Percentiles rank a stretch among this genome's conserved stretches.
Evolutionary conservation across 2,888 invertebrate genomes (phyloP).

Genomic region (Drosophila aldrichi): DNA sequence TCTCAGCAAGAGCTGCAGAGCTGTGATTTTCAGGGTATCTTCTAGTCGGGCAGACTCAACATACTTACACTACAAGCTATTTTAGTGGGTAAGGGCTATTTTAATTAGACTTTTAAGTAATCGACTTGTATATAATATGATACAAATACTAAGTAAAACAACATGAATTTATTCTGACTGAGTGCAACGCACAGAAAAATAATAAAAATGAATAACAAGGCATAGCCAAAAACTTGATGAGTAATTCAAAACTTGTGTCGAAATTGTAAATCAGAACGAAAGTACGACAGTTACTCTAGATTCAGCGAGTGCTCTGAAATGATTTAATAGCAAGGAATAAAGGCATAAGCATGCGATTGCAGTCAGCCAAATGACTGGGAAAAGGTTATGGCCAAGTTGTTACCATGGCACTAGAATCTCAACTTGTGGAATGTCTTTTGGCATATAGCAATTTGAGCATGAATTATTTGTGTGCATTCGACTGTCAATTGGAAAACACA

Average conservation of each 20-base stretch:
- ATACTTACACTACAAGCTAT: background rate
- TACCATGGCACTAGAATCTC: background rate
- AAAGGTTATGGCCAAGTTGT: slow-evolving; percentile 49
- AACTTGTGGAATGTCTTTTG: background rate
- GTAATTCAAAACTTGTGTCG: too few relatives aligned
- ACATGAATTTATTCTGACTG: too few relatives aligned
- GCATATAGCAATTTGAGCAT: background rate
- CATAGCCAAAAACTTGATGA: background rate
- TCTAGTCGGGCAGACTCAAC: background rate
- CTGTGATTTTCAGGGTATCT: background rate
- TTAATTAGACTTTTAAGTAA: slow-evolving; percentile 1
- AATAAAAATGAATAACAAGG: background rate
- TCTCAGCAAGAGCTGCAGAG: too few relatives aligned
- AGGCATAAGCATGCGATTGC: slow-evolving; percentile 49
- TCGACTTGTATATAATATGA: background rate
- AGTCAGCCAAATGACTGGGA: slow-evolving; percentile 66
- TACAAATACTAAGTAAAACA: background rate
- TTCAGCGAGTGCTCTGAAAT: background rate
- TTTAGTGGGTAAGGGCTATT: background rate
- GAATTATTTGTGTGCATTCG: slow-evolving; percentile 22
- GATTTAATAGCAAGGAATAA: slow-evolving; percentile 3
- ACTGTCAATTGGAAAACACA: slow-evolving; percentile 35
- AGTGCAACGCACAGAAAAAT: background rate
- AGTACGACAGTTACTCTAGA: background rate
- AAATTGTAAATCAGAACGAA: background rate